Conservation (phyloP, 2,888 invertebrate species). For the Leucoma salicis region DNA sequence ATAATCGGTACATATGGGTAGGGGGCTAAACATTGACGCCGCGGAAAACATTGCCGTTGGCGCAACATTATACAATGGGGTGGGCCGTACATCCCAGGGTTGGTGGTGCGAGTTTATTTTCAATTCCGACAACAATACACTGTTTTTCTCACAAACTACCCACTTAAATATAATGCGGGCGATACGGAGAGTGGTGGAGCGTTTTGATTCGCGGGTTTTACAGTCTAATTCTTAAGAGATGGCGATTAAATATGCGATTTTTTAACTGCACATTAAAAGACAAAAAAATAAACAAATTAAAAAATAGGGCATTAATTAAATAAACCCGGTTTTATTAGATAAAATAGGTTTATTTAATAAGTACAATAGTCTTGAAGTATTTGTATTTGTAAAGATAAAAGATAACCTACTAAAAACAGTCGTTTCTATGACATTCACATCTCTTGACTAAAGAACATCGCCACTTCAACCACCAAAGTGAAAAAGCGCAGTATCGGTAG, state of each 20-base stretch:
- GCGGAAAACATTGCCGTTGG: constrained; percentile 23
- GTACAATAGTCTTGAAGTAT: too few species aligned
- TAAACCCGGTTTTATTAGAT: too few species aligned
- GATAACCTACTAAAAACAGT: too few species aligned
- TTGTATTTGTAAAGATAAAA: too few species aligned
- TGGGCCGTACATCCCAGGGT: constrained; percentile 44
- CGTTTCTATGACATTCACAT: too few species aligned
- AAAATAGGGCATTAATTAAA: too few species aligned
- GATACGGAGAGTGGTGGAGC: constrained; percentile 62
- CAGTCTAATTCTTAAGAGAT: constrained; percentile 24
- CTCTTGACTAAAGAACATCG: too few species aligned
- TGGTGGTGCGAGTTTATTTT: constrained; percentile 60
- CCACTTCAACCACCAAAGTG: too few species aligned
- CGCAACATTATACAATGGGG: constrained; percentile 36
- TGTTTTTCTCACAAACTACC: constrained; percentile 77
- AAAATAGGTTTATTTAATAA: too few species aligned
- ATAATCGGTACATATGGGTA: constrained; percentile 30
- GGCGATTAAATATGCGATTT: constrained; percentile 25
- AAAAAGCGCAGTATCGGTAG: too few species aligned
- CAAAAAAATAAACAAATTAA: too few species aligned
- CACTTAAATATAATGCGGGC: constrained; percentile 76
- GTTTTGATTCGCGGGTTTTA: constrained; percentile 50
- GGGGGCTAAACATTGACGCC: constrained; percentile 23
- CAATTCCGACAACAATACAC: constrained; percentile 76
- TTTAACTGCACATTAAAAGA: too few species aligned